Conservation (phyloP, 2,797 vertebrate genomes). For the Pogonophryne albipinna region DNA sequence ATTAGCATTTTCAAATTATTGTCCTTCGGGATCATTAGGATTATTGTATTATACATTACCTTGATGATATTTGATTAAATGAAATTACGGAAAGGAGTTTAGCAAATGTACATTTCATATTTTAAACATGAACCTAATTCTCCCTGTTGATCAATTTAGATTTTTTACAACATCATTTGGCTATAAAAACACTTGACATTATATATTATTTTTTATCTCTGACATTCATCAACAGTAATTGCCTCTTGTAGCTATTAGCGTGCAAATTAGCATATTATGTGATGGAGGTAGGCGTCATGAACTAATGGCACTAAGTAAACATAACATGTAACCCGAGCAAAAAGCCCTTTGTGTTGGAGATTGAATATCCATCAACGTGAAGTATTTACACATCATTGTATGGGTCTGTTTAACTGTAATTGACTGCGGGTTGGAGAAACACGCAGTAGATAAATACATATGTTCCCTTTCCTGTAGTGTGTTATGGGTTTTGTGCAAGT, state of each 20-base stretch:
- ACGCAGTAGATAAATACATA: too few species aligned
- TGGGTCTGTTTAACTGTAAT: neutral
- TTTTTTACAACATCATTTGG: too few species aligned
- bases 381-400: neutral
- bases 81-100: neutral
- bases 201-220: neutral
- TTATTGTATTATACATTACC: too few species aligned
- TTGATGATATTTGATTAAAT: neutral
- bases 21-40: neutral
- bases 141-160: too few species aligned
- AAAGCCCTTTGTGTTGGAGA: too few species aligned
- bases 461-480: too few species aligned
- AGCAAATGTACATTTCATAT: too few species aligned
- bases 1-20: neutral
- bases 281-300: neutral
- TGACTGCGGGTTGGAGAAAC: neutral
- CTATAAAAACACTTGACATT: neutral
- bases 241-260: neutral
- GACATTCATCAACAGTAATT: constrained; percentile 3
- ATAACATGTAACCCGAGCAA: neutral
- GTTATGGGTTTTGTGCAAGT: too few species aligned
- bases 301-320: constrained; percentile 11
- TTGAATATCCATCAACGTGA: neutral
- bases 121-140: too few species aligned
- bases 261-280: constrained; percentile 11